phyloP scores from a whole-genome alignment of 2,113 vertebrate genomes.

The Rana temporaria region DNA sequence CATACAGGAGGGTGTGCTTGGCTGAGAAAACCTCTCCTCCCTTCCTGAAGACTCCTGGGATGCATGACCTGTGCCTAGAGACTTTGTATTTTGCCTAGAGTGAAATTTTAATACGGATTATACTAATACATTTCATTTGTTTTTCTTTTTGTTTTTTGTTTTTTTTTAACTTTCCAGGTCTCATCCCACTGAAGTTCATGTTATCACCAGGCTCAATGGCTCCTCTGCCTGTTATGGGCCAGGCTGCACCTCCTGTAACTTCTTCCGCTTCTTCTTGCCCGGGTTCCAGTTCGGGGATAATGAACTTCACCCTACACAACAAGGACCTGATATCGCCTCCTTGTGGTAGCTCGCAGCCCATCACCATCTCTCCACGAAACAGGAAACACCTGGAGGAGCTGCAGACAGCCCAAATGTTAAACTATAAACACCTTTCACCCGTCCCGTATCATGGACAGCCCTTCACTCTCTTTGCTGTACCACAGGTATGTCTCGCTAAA shows the following conservation, averaged over 20 bases:
- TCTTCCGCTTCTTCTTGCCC: conserved; percentile 65
- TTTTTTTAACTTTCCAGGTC: conserved; percentile 73
- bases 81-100: too few relatives aligned
- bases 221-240: conserved; percentile 68
- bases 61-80: too few relatives aligned
- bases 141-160: too few relatives aligned
- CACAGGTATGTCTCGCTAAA: conserved; percentile 69
- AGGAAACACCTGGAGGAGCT: conserved; percentile 58
- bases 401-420: conserved; percentile 71
- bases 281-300: conserved; percentile 82
- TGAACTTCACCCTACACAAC: conserved; percentile 93
- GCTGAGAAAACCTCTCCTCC: too few relatives aligned
- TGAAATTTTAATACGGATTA: too few relatives aligned
- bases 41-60: too few relatives aligned
- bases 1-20: too few relatives aligned
- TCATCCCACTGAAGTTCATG: conserved; percentile 79
- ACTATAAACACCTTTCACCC: conserved; percentile 70
- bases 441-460: conserved; percentile 63
- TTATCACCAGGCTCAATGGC: conserved; percentile 73
- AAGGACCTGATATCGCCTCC: conserved; percentile 81
- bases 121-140: too few relatives aligned
- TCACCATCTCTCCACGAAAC: conserved; percentile 66
- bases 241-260: conserved; percentile 59
- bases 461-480: conserved; percentile 67
- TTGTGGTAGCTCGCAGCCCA: conserved; percentile 60